Percentiles rank a stretch among this genome's conserved stretches.
Evolutionary conservation across 2,113 vertebrate species (phyloP).

Genomic region (Microtus montanus): DNA sequence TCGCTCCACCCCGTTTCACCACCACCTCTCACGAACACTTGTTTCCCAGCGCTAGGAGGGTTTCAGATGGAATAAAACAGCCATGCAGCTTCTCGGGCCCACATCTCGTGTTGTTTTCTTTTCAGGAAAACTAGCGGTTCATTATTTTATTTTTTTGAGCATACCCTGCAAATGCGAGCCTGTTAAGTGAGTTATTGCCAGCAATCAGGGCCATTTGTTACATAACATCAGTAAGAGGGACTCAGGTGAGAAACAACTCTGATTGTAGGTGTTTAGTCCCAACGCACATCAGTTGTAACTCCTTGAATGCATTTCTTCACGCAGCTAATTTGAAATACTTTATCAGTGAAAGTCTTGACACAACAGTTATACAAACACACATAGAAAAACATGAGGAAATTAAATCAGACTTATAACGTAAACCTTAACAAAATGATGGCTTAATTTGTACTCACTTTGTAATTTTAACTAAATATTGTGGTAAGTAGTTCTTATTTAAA

Average conservation of each 20-base stretch:
- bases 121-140: constrained; percentile 78
- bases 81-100: constrained; percentile 62
- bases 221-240: constrained; percentile 84
- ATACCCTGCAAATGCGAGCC: constrained; percentile 81
- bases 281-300: constrained; percentile 84
- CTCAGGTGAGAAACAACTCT: constrained; percentile 86
- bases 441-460: constrained; percentile 77
- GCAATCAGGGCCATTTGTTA: constrained; percentile 87
- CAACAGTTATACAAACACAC: constrained; percentile 78
- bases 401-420: constrained; percentile 70
- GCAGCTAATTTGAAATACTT: constrained; percentile 85
- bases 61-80: constrained; percentile 17
- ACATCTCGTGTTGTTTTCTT: constrained; percentile 49
- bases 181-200: constrained; percentile 83
- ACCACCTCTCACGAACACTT: background rate
- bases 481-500: constrained; percentile 72
- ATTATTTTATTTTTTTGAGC: constrained; percentile 84
- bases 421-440: constrained; percentile 70
- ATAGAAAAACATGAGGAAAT: constrained; percentile 66
- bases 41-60: background rate
- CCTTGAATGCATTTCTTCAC: constrained; percentile 81
- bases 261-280: constrained; percentile 87
- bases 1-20: rapidly evolving
- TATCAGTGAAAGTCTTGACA: constrained; percentile 81
- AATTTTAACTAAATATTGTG: constrained; percentile 77